A percentile compares a stretch with the other conserved stretches of the same genome.
phyloP scores from a whole-genome alignment of 2,113 vertebrate genomes.

The Myiopsitta monachus region DNA sequence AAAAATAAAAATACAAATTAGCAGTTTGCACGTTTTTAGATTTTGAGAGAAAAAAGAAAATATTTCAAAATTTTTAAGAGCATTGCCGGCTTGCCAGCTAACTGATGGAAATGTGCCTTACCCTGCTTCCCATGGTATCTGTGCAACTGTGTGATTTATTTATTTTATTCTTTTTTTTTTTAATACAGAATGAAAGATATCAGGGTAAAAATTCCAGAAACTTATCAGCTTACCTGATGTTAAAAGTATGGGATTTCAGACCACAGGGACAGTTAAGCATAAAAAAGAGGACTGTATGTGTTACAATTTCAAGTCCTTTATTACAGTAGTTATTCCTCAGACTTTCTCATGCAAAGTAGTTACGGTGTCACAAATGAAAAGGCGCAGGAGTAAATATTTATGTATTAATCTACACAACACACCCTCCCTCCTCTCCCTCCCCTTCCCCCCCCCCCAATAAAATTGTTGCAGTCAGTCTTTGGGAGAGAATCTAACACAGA shows the following conservation, averaged over 20 bases:
- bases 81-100: not conserved
- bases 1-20: not conserved
- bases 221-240: not conserved
- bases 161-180: not conserved
- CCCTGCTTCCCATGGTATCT: not conserved
- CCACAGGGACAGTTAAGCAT: not conserved
- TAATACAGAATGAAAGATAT: not conserved
- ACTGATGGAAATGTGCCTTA: not conserved
- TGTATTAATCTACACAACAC: not conserved
- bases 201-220: not conserved
- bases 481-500: not conserved
- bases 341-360: not conserved
- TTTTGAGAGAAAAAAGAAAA: not conserved
- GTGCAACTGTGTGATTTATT: not conserved
- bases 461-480: not conserved
- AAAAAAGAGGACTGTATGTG: not conserved
- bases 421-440: too few species aligned
- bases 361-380: not conserved
- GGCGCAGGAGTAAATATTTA: not conserved
- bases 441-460: accelerated
- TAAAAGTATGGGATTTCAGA: not conserved
- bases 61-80: not conserved
- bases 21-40: not conserved
- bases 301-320: not conserved
- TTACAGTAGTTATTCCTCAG: not conserved